A percentile compares a stretch with the other conserved stretches of the same genome.
These are phyloP conservation scores for Halocaridina rubra DNA, from an alignment of 2,888 invertebrate genomes.

Conservation along the genomic window DNA sequence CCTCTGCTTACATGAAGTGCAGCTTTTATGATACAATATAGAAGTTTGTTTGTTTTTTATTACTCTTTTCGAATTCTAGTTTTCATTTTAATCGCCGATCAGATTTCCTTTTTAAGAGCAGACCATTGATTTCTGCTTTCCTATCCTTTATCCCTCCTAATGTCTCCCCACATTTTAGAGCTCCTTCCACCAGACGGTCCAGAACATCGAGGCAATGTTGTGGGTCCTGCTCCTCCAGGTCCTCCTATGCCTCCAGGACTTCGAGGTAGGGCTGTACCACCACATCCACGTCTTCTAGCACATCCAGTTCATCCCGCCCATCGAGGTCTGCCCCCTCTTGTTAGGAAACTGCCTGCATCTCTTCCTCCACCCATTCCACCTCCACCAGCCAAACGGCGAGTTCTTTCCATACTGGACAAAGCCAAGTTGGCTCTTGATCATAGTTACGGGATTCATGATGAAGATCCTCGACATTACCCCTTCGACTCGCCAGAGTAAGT, in stretches of 20 bases:
- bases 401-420: constrained; percentile 63
- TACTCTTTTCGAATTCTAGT: too few relatives aligned
- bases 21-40: too few relatives aligned
- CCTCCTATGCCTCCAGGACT: constrained; percentile 38
- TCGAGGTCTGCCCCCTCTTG: constrained; percentile 48
- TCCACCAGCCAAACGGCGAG: constrained; percentile 58
- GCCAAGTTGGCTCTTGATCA: constrained; percentile 62
- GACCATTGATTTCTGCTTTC: too few relatives aligned
- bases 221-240: constrained; percentile 38
- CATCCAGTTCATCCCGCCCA: not conserved
- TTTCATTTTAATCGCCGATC: too few relatives aligned
- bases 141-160: too few relatives aligned
- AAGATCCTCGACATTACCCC: constrained; percentile 44
- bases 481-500: constrained; percentile 58
- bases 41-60: too few relatives aligned
- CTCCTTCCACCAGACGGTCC: constrained; percentile 36
- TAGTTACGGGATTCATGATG: constrained; percentile 59
- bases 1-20: too few relatives aligned
- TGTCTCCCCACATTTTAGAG: constrained; percentile 8
- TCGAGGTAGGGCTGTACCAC: constrained; percentile 32
- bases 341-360: constrained; percentile 50
- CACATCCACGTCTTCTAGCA: constrained; percentile 46
- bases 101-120: too few relatives aligned
- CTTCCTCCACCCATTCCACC: constrained; percentile 54
- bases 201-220: constrained; percentile 30